A percentile compares a stretch with the other conserved stretches of the same genome.
Evolutionary conservation across 2,113 vertebrate genomes (phyloP).

Genomic region (Rousettus leschenaultii): DNA sequence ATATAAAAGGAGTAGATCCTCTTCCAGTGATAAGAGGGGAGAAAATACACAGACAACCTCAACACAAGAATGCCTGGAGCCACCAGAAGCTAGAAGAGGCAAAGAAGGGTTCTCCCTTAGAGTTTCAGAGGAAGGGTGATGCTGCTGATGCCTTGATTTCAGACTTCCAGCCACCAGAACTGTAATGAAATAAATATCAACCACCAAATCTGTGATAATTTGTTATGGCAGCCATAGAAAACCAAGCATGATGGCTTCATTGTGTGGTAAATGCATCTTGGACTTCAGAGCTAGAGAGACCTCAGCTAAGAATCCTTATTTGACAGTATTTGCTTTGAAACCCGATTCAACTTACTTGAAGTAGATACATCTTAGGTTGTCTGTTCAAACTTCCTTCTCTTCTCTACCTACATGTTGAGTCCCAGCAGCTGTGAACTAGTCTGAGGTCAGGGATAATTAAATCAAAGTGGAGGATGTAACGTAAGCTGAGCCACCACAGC

Average conservation of each 20-base stretch:
- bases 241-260: neutral
- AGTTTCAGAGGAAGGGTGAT: neutral
- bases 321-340: neutral
- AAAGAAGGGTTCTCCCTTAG: neutral
- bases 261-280: neutral
- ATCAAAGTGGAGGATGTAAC: neutral
- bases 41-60: fast-evolving
- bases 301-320: neutral
- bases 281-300: neutral
- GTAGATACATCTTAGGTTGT: neutral
- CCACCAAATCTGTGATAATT: neutral
- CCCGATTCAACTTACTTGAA: neutral
- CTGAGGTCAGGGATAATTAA: neutral
- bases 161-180: neutral
- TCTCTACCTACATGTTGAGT: neutral
- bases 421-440: neutral
- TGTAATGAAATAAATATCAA: neutral
- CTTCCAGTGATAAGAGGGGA: neutral
- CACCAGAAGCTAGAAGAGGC: neutral
- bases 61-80: neutral
- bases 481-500: neutral
- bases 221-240: neutral
- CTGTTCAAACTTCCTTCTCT: neutral
- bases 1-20: neutral
- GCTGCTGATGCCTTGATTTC: neutral